These are phyloP conservation scores for Zaprionus kolodkinae DNA, from an alignment of 1,140 invertebrate genomes.

Conservation along the genomic window DNA sequence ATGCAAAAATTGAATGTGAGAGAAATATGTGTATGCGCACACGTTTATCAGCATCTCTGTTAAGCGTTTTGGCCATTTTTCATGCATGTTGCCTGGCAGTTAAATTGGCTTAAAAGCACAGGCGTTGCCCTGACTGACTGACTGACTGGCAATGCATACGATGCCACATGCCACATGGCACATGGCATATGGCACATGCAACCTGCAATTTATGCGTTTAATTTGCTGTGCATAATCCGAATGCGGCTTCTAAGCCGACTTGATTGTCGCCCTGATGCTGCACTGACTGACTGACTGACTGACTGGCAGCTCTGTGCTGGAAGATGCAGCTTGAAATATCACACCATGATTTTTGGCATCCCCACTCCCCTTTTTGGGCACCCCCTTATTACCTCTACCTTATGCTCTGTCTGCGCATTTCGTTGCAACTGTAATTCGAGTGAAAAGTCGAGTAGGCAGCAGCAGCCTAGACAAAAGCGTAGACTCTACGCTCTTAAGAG, in stretches of 20 bases:
- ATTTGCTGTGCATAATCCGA: slow-evolving; percentile 32
- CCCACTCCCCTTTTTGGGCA: not conserved
- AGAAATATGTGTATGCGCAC: slow-evolving; percentile 36
- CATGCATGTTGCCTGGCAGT: slow-evolving; percentile 25
- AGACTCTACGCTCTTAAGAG: slow-evolving; percentile 3
- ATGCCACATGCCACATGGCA: not conserved
- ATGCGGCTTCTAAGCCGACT: slow-evolving; percentile 33
- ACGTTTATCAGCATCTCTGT: slow-evolving; percentile 41
- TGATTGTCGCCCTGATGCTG: slow-evolving; percentile 23
- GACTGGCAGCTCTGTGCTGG: slow-evolving; percentile 9
- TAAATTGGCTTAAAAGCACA: slow-evolving; percentile 34
- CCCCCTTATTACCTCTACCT: too few species aligned
- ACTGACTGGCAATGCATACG: slow-evolving; percentile 2
- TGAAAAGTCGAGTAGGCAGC: slow-evolving; percentile 48
- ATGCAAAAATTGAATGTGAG: slow-evolving; percentile 36
- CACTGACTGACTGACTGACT: not conserved
- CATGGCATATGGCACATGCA: slow-evolving; percentile 9
- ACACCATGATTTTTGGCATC: slow-evolving; percentile 15
- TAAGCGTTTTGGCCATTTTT: slow-evolving; percentile 61
- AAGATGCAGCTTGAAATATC: slow-evolving; percentile 30
- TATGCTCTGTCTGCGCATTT: slow-evolving; percentile 38
- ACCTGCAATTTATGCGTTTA: slow-evolving; percentile 32
- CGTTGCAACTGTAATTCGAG: slow-evolving; percentile 61
- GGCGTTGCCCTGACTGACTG: slow-evolving; percentile 16
- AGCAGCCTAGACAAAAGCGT: slow-evolving; percentile 31